Conservation (phyloP, 2,113 vertebrate species). For the Collichthys lucidus region DNA sequence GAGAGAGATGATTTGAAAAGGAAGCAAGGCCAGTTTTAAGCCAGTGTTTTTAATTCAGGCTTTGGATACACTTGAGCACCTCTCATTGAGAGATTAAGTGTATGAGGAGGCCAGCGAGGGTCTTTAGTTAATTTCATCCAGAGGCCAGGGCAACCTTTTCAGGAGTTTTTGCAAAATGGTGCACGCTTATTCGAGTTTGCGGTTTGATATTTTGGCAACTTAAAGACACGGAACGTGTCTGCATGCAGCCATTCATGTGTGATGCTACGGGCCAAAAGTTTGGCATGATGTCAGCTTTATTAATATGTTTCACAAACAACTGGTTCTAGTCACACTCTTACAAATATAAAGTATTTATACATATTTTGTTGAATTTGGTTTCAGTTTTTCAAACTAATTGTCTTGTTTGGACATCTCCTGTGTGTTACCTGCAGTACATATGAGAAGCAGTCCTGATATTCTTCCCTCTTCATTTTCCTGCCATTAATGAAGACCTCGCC, state of each 20-base stretch:
- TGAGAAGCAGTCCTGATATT: constrained; percentile 95
- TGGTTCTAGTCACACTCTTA: not conserved
- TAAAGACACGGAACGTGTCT: constrained; percentile 18
- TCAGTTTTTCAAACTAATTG: not conserved
- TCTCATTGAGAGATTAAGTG: constrained; percentile 80
- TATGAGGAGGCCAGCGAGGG: constrained; percentile 76
- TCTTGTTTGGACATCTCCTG: not conserved
- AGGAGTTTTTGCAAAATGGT: constrained; percentile 50
- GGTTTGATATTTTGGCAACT: constrained; percentile 18
- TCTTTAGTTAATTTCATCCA: constrained; percentile 76
- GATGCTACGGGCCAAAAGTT: constrained; percentile 10
- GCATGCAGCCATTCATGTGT: not conserved
- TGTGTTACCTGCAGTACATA: constrained; percentile 92
- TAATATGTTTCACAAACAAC: not conserved
- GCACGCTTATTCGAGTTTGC: constrained; percentile 46
- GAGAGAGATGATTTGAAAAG: constrained; percentile 78
- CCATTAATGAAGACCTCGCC: constrained; percentile 93
- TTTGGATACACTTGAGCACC: constrained; percentile 83
- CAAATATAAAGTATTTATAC: too few relatives aligned
- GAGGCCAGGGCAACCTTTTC: constrained; percentile 49
- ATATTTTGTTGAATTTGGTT: not conserved
- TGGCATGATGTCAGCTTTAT: not conserved
- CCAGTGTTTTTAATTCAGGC: constrained; percentile 82
- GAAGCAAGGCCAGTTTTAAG: constrained; percentile 69
- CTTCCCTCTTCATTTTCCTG: constrained; percentile 83